Evolutionary conservation across 2,797 vertebrate species (phyloP), one percentile per base, ranked within the genome.

Genomic region (Acrocephalus scirpaceus): DNA sequence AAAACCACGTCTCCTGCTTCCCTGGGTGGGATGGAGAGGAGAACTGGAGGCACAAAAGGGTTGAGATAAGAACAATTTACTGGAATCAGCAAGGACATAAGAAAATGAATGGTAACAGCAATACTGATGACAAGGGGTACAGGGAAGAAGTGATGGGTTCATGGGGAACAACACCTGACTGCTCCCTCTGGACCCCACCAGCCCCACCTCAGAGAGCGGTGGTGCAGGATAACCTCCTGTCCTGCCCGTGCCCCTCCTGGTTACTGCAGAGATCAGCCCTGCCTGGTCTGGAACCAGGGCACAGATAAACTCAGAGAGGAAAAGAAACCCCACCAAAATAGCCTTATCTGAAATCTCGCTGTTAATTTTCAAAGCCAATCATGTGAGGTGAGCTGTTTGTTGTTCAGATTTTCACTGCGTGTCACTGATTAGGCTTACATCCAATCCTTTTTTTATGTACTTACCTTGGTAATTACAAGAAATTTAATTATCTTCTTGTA

Each of bases 381-480:
- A n/a, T 66, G 60, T 56, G 74, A 91, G 48, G 40, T 47, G 76
- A 84, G 69, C 50, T 93, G 44, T 73, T 88, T 69, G 58, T 84
- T 62, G 50, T 88, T 93, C 53, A 50, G 51, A 64, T 92, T 94
- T 90, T 66, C 34, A 40, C 57, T 53, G 32, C 16, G 1, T 65
- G 56, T 65, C 58, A 40, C 92, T 47, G 83, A 71, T 94, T 40
- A 82, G 60, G 60, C 53, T 93, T 81, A 29, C 25, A 85, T 64
- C 16, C 48, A 78, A 7, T 75, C 54, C 20, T 45, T 80, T 42
- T 34, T 60, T 77, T 6, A 51, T 45, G 25, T 88, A 70, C 51
- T 93, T 77, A 77, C 50, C 45, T 86, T 82, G 65, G 44, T 93
- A 88, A 92, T 84, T 62, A 53, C 36, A 74, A 76, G 67, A 67